Evolutionary conservation across 2,113 vertebrate genomes (phyloP).

Genomic region (Cebus imitator): DNA sequence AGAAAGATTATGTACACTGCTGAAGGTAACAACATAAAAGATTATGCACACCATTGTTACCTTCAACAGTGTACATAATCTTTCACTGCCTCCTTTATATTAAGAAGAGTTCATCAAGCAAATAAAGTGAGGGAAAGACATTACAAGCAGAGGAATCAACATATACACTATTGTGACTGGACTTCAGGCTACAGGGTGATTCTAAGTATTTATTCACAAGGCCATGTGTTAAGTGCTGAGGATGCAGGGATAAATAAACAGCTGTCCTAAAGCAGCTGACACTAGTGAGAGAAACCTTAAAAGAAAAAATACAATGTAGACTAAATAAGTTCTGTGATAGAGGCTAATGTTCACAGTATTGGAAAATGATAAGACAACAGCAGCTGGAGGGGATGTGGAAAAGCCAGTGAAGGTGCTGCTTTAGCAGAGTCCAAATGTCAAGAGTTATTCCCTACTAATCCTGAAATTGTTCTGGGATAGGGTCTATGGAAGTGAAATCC

Average conservation of each 20-base stretch:
- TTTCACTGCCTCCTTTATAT: background rate
- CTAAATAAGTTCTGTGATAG: background rate
- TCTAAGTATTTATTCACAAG: slow-evolving; percentile 12
- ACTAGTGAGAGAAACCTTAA: background rate
- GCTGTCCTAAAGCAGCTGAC: background rate
- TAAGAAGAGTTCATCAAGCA: background rate
- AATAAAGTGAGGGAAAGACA: background rate
- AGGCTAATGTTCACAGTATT: slow-evolving; percentile 3
- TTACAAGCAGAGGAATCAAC: background rate
- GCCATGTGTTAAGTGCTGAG: background rate
- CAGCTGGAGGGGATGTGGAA: background rate
- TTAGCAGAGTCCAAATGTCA: background rate
- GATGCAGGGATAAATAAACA: background rate
- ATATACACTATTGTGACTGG: background rate
- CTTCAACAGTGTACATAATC: too few species aligned
- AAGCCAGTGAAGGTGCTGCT: background rate
- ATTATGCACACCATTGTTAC: too few species aligned
- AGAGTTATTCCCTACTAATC: background rate
- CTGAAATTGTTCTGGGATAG: background rate
- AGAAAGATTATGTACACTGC: background rate
- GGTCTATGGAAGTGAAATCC: slow-evolving; percentile 13
- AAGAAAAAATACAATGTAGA: background rate
- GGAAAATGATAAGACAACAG: background rate
- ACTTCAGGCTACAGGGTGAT: background rate
- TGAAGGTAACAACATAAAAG: background rate